phyloP scores from a whole-genome alignment of 2,888 invertebrate genomes.

The Calameuta filiformis region DNA sequence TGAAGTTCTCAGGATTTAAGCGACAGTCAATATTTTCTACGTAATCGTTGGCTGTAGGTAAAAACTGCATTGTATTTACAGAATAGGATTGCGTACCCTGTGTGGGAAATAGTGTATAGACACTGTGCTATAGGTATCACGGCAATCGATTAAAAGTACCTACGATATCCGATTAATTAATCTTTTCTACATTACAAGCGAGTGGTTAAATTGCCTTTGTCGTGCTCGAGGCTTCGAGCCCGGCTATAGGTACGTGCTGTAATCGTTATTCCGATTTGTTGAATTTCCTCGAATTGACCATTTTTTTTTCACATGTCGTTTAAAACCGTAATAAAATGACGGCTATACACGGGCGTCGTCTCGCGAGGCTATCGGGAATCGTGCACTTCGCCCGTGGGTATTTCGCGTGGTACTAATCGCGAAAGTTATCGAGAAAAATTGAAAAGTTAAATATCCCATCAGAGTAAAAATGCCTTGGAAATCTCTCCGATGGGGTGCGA shows the following conservation, averaged over 20 bases:
- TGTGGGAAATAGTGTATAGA: not conserved
- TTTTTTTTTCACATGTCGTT: not conserved
- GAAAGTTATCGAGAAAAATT: slow-evolving; percentile 42
- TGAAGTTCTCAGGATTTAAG: not conserved
- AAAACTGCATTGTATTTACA: not conserved
- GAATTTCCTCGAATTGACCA: not conserved
- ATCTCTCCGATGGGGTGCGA: not conserved
- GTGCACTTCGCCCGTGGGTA: not conserved
- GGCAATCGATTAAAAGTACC: not conserved
- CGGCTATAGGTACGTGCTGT: not conserved
- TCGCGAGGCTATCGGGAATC: not conserved
- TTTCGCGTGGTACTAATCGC: not conserved
- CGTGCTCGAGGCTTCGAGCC: not conserved
- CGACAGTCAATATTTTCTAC: not conserved
- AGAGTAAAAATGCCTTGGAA: not conserved
- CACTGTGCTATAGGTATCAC: not conserved
- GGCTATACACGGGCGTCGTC: not conserved
- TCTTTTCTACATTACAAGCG: not conserved
- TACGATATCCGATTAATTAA: not conserved
- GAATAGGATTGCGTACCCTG: not conserved
- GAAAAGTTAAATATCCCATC: slow-evolving; percentile 44
- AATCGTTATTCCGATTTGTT: not conserved
- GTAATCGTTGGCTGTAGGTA: not conserved
- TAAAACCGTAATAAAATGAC: not conserved
- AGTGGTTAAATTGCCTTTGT: not conserved